These are phyloP conservation scores for Acanthosepion pharaonis DNA, from an alignment of 2,888 invertebrate genomes.

Conservation along the genomic window DNA sequence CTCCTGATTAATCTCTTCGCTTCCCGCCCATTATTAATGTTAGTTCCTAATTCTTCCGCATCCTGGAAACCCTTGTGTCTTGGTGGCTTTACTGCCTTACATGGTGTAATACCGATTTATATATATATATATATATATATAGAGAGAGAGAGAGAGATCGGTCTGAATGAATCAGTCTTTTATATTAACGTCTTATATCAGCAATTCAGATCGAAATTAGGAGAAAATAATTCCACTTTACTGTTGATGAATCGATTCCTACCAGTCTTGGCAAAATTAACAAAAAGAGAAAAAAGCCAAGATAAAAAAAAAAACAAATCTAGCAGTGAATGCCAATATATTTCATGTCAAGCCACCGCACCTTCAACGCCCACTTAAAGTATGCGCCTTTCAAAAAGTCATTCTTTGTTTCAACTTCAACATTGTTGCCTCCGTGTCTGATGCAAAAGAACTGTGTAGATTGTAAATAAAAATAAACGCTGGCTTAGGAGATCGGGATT, in stretches of 20 bases:
- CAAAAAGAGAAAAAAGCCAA: no score
- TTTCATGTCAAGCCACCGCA: neutral
- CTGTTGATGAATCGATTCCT: neutral
- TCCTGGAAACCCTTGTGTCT: no score
- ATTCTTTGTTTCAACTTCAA: no score
- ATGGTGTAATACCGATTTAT: no score
- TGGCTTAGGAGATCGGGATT: neutral
- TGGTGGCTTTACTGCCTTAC: no score
- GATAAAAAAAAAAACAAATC: neutral
- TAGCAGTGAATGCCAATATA: neutral
- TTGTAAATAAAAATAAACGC: neutral
- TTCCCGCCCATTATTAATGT: no score
- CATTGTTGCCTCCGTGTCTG: neutral
- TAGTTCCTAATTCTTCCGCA: no score
- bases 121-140: no score
- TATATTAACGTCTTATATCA: no score
- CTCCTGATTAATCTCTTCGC: no score
- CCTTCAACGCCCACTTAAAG: neutral
- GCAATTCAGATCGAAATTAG: neutral
- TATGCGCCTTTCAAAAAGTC: neutral
- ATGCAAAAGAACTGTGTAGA: neutral
- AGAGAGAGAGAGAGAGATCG: no score
- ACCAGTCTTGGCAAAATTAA: neutral
- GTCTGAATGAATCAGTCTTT: no score
- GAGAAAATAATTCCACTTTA: neutral